Evolutionary conservation across 2,797 vertebrate species (phyloP).

Genomic region (Bradypodion ventrale): DNA sequence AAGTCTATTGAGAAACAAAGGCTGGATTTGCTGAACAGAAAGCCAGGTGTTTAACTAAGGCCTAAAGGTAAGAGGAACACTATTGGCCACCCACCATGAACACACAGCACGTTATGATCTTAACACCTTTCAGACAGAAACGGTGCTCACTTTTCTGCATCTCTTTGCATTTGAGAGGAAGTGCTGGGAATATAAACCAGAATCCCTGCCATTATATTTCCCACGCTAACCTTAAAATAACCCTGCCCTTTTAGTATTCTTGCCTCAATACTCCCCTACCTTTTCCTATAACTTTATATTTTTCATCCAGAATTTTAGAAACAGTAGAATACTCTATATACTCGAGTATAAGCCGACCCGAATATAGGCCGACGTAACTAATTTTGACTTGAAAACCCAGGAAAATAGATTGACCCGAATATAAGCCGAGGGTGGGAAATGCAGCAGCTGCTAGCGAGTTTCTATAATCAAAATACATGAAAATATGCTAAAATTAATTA

Average conservation of each 20-base stretch:
- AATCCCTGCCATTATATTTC: not conserved
- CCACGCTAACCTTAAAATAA: not conserved
- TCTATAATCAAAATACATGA: no score
- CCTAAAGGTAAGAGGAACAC: not conserved
- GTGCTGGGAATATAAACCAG: not conserved
- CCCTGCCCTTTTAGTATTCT: not conserved
- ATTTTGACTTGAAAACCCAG: no score
- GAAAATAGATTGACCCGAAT: no score
- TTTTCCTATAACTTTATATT: not conserved
- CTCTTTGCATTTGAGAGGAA: not conserved
- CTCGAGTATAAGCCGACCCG: no score
- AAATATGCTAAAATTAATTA: no score
- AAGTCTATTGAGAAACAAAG: not conserved
- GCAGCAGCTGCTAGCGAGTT: no score
- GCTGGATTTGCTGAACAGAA: not conserved
- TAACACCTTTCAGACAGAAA: conserved; percentile 21
- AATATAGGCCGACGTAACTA: no score
- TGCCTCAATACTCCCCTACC: not conserved
- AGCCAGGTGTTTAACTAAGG: not conserved
- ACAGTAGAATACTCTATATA: not conserved
- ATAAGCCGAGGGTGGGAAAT: no score
- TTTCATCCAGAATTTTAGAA: not conserved
- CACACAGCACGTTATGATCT: not conserved
- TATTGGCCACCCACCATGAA: conserved; percentile 8
- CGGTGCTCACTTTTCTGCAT: conserved; percentile 1